A percentile compares a stretch with the other conserved stretches of the same genome.
These are phyloP conservation scores for Canis aureus DNA, from an alignment of 2,113 vertebrate genomes.

Conservation along the genomic window DNA sequence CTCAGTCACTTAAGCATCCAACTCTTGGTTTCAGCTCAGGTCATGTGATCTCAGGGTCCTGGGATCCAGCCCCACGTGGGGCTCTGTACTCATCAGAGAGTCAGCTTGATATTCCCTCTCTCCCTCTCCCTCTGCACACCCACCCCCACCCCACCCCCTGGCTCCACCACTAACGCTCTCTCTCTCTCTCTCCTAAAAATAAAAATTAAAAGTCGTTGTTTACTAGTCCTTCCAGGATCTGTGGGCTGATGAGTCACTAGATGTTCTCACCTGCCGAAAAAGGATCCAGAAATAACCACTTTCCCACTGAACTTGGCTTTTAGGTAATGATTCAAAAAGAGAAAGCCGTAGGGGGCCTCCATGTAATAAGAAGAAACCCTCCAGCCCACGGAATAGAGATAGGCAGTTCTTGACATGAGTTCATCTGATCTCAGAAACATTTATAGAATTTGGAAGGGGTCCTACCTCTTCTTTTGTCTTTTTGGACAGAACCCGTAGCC, in stretches of 20 bases:
- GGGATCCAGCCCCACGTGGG: not conserved
- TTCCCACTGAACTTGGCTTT: not conserved
- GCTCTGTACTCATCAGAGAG: not conserved
- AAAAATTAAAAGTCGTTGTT: not conserved
- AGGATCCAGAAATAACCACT: not conserved
- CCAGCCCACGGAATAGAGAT: not conserved
- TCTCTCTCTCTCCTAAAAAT: not conserved
- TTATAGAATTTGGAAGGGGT: not conserved
- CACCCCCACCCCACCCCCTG: too few species aligned
- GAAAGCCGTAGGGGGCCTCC: not conserved
- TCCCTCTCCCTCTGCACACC: not conserved
- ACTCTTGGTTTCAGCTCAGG: not conserved
- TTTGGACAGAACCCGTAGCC: constrained; percentile 95
- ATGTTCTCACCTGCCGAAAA: constrained; percentile 23
- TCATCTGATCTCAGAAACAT: not conserved
- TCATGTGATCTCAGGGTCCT: not conserved
- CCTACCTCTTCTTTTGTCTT: constrained; percentile 98
- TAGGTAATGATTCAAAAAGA: not conserved
- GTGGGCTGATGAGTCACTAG: constrained; percentile 2
- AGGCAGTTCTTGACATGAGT: not conserved
- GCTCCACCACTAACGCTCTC: not conserved
- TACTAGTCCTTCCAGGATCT: constrained; percentile 34
- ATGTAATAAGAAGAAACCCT: not conserved
- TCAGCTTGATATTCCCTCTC: not conserved
- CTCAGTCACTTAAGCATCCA: not conserved